Percentiles rank a stretch among this genome's conserved stretches.
Evolutionary conservation across 2,113 vertebrate species (phyloP).

Genomic region (Verasper variegatus): DNA sequence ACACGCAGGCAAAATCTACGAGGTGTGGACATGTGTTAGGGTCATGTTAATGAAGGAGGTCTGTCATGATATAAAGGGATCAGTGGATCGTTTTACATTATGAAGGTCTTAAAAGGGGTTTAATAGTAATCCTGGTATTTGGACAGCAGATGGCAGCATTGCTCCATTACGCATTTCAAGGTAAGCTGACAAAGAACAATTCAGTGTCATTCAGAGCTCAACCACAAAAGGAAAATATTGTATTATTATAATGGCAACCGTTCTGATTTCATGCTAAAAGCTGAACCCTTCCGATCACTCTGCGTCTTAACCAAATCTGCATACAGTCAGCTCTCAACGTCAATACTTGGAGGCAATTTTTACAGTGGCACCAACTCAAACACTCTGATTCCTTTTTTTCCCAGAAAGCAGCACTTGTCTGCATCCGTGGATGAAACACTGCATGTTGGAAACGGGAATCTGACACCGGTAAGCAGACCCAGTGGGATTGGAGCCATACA

Average conservation of each 20-base stretch:
- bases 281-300: no score
- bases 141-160: conserved; percentile 61
- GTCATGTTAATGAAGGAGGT: not conserved
- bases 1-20: not conserved
- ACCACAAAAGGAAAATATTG: not conserved
- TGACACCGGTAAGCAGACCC: conserved; percentile 18
- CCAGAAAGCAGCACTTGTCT: conserved; percentile 8
- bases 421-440: not conserved
- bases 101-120: not conserved
- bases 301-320: no score
- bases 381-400: not conserved
- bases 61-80: not conserved
- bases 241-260: not conserved
- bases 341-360: not conserved
- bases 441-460: conserved; percentile 22
- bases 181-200: not conserved
- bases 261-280: no score
- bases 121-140: not conserved
- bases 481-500: conserved; percentile 18
- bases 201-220: not conserved
- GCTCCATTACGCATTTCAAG: conserved; percentile 4
- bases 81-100: conserved; percentile 1
- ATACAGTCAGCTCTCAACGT: not conserved
- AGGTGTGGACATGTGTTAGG: not conserved
- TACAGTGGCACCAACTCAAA: not conserved